Percentiles rank a stretch among this genome's conserved stretches.
phyloP scores from a whole-genome alignment of 2,113 vertebrate species.

The Hyaena hyaena region DNA sequence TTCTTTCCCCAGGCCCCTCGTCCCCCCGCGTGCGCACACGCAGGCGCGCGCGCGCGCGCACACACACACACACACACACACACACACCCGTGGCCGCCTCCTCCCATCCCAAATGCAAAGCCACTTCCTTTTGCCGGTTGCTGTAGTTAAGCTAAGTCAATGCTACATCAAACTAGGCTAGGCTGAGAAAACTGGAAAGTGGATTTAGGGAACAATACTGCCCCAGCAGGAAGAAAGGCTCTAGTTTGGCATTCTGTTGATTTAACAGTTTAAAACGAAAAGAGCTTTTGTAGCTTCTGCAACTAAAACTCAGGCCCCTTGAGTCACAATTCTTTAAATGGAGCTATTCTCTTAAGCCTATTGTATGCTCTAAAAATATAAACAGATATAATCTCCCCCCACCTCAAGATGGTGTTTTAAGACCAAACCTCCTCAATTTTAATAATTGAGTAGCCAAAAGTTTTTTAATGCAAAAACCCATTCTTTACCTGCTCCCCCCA shows the following conservation, averaged over 20 bases:
- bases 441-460: constrained; percentile 50
- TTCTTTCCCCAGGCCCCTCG: background rate
- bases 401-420: background rate
- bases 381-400: background rate
- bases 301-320: constrained; percentile 39
- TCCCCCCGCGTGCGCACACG: background rate
- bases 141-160: constrained; percentile 77
- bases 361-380: constrained; percentile 51
- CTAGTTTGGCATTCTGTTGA: constrained; percentile 73
- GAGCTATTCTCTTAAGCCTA: background rate
- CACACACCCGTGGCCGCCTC: constrained; percentile 32
- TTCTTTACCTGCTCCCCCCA: background rate
- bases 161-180: constrained; percentile 73
- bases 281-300: constrained; percentile 57
- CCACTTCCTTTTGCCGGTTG: constrained; percentile 70
- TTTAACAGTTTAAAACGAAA: constrained; percentile 70
- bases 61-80: background rate
- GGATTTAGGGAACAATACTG: constrained; percentile 82
- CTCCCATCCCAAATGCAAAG: constrained; percentile 74
- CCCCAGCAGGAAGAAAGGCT: constrained; percentile 83
- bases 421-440: constrained; percentile 24
- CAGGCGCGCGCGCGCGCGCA: background rate
- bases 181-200: constrained; percentile 73
- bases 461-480: background rate
- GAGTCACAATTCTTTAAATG: constrained; percentile 41